phyloP scores from a whole-genome alignment of 2,888 invertebrate genomes.

The Cryptosula pallasiana region DNA sequence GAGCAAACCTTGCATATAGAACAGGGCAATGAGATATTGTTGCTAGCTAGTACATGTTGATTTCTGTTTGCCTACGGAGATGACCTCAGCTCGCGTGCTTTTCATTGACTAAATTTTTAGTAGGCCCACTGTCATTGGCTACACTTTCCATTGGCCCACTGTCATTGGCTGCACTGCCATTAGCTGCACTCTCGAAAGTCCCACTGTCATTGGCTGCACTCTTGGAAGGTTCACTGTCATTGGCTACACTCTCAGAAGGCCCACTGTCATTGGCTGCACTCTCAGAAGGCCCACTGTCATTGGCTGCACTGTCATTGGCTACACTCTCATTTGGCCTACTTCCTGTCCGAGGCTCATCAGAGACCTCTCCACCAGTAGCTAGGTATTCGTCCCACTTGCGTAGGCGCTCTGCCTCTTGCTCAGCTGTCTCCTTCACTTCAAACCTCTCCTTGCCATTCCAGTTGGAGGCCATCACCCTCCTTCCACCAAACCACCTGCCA shows the following conservation, averaged over 20 bases:
- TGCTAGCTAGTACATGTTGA: too few relatives aligned
- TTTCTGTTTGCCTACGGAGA: too few relatives aligned
- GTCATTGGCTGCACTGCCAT: too few relatives aligned
- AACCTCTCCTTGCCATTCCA: constrained; percentile 96
- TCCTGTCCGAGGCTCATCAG: neutral
- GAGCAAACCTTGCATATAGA: too few relatives aligned
- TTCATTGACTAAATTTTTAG: too few relatives aligned
- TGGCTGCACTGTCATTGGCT: neutral
- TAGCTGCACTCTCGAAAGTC: too few relatives aligned
- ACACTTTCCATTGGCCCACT: too few relatives aligned
- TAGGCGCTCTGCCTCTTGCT: constrained; percentile 73
- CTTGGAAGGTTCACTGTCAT: neutral
- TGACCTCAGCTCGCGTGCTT: too few relatives aligned
- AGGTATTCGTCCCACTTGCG: constrained; percentile 70
- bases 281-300: neutral
- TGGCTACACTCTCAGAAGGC: neutral
- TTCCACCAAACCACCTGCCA: constrained; percentile 62
- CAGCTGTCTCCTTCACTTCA: constrained; percentile 82
- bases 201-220: too few relatives aligned
- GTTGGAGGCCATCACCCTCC: constrained; percentile 75
- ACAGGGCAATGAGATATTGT: too few relatives aligned
- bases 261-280: neutral
- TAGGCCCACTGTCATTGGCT: too few relatives aligned
- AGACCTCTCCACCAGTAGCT: constrained; percentile 29
- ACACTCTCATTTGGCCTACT: neutral